Percentiles rank a stretch among this genome's conserved stretches.
Evolutionary conservation across 2,797 vertebrate genomes (phyloP).

Genomic region (Semotilus atromaculatus): DNA sequence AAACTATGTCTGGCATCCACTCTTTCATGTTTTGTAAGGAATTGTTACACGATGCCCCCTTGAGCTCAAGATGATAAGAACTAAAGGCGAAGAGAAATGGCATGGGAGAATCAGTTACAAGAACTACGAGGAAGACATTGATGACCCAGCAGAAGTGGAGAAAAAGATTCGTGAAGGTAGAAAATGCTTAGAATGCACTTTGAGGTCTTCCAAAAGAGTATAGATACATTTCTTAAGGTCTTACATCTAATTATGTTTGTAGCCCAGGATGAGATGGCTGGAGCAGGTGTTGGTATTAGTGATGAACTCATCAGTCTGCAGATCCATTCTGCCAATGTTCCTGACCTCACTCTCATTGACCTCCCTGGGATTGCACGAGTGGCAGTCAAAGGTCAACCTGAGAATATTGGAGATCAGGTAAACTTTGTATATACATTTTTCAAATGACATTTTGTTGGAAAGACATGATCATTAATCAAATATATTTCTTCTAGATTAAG

Average conservation of each 20-base stretch:
- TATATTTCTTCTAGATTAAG: conserved; percentile 78
- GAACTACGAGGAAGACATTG: conserved; percentile 41
- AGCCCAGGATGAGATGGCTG: conserved; percentile 78
- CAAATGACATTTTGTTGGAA: background rate
- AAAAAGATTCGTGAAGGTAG: conserved; percentile 63
- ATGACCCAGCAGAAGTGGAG: conserved; percentile 62
- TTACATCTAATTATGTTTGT: conserved; percentile 9
- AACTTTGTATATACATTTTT: background rate
- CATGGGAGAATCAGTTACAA: conserved; percentile 72
- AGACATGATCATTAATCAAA: background rate
- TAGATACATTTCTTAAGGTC: background rate
- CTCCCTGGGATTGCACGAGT: conserved; percentile 89
- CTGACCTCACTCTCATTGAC: conserved; percentile 90
- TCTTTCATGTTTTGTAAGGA: conserved; percentile 57
- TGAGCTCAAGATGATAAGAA: conserved; percentile 78
- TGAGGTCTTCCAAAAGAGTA: background rate
- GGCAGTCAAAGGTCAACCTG: conserved; percentile 83
- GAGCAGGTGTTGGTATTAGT: conserved; percentile 77
- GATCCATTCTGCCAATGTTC: conserved; percentile 81
- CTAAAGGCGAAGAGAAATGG: conserved; percentile 67
- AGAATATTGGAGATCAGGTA: conserved; percentile 85
- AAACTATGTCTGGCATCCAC: background rate
- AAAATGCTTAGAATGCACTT: background rate
- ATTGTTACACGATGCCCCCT: conserved; percentile 82
- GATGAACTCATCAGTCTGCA: conserved; percentile 84